Conservation (phyloP, 1,140 invertebrate species). For the Pseudomyrmex dendroicus region DNA sequence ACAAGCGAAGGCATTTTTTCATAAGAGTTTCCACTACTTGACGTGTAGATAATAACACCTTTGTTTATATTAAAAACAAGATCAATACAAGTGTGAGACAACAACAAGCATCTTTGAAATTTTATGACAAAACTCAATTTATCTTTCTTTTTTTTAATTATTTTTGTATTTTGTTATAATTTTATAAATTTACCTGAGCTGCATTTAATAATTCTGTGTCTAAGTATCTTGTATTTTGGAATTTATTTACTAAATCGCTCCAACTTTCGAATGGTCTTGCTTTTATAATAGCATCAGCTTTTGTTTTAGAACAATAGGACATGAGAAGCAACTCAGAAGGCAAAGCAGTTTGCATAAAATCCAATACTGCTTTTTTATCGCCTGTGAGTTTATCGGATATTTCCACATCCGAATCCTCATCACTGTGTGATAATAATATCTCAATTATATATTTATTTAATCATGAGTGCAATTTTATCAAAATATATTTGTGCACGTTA, state of each 20-base stretch:
- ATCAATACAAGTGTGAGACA: slow-evolving; percentile 7
- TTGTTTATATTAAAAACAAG: slow-evolving; percentile 3
- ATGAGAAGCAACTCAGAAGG: slow-evolving; percentile 89
- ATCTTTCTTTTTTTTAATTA: too few species aligned
- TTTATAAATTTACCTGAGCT: slow-evolving; percentile 85
- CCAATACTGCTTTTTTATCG: slow-evolving; percentile 90
- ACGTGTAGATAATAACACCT: slow-evolving; percentile 88
- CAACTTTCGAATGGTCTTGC: slow-evolving; percentile 90
- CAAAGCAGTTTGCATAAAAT: slow-evolving; percentile 90
- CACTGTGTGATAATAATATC: slow-evolving; percentile 80
- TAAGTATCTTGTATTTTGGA: slow-evolving; percentile 88
- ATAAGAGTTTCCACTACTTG: slow-evolving; percentile 90
- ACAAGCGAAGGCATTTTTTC: slow-evolving; percentile 91
- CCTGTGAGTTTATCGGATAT: slow-evolving; percentile 88
- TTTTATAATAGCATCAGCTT: slow-evolving; percentile 89
- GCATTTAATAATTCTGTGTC: slow-evolving; percentile 90
- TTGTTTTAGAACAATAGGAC: slow-evolving; percentile 90
- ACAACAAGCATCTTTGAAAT: too few species aligned
- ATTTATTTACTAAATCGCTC: slow-evolving; percentile 90
- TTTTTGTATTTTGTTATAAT: not conserved
- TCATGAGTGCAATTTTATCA: not conserved
- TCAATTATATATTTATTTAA: slow-evolving; percentile 11
- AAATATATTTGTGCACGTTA: slow-evolving; percentile 49
- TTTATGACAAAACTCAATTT: too few species aligned
- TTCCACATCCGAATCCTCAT: slow-evolving; percentile 91